Evolutionary conservation across 2,797 vertebrate genomes (phyloP), one percentile per base, ranked within the genome.

Genomic region (Coregonus ussuriensis): DNA sequence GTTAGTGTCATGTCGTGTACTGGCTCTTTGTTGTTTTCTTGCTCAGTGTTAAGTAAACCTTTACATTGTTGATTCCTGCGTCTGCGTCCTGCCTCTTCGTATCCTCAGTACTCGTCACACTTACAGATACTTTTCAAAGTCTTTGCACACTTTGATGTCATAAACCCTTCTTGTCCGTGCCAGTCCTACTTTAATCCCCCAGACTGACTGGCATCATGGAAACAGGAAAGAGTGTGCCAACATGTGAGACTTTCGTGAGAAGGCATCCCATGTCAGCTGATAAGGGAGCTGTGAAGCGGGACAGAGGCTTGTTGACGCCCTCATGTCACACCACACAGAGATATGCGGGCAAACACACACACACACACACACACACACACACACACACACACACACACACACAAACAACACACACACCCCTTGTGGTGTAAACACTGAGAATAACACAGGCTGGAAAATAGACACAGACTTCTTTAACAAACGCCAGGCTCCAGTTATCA

Each of bases 281-380:
- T 69, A 47, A 47, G 71, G 5, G n/a, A 62, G n/a, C 59, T 72
- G 52, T 51, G 52, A 72, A 21, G 6, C n/a, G 21, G 25, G 15
- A 31, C 25, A 53, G 71, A 14, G 21, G 31, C 72, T n/a, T 62
- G 56, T 63, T 37, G 74, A 56, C 5, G 14, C 14, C 72, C 33
- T 65, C 15, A 13, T 31, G 5, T 1, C 37, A 70, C 33, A 47
- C 25, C 69, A 71, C 70, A 25, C 41, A 13, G 41, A 70, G 14
- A 70, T 6, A 41, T 4, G 14, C 2, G 11, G 41, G 41, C 9
- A 47, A 47, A 47, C 35, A 70, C 68, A 70, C 68, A 71, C 69
- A 71, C n/a, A 71, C 69, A 71, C 35, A 70, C 68, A 70, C 68
- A 71, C 69, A 71, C n/a, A 71, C 69, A 71, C n/a, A 71, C 41